A percentile compares a stretch with the other conserved stretches of the same genome.
Evolutionary conservation across 2,113 vertebrate genomes (phyloP).

Genomic region (Abramis brama): DNA sequence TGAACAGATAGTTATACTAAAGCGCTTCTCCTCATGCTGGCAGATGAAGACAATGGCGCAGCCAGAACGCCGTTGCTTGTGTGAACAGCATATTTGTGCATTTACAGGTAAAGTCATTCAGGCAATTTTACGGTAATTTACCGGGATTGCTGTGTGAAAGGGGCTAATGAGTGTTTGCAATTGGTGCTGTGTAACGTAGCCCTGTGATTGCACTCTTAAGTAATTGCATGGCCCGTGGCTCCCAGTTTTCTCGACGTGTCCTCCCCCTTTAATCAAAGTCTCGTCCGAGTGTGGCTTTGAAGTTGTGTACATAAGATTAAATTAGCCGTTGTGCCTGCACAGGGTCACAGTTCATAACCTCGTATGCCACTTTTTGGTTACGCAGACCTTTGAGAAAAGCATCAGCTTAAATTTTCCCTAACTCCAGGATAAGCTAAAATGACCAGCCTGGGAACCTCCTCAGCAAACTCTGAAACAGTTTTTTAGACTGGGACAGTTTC

Average conservation of each 20-base stretch:
- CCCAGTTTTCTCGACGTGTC: not conserved
- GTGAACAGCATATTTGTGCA: too few species aligned
- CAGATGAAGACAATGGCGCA: too few species aligned
- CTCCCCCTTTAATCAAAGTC: not conserved
- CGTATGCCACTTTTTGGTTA: too few species aligned
- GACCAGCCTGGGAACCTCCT: not conserved
- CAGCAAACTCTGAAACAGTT: not conserved
- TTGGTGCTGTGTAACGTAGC: not conserved
- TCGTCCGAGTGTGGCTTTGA: conserved; percentile 17
- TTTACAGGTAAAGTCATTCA: not conserved
- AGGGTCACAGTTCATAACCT: not conserved
- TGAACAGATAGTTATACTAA: too few species aligned
- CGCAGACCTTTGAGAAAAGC: too few species aligned
- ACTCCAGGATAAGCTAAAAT: not conserved
- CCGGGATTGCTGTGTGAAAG: too few species aligned
- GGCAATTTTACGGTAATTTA: too few species aligned
- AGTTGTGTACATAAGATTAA: conserved; percentile 7
- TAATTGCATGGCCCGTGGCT: not conserved
- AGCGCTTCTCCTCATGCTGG: too few species aligned
- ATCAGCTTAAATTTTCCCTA: too few species aligned
- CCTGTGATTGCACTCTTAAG: not conserved
- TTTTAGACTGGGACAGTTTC: not conserved
- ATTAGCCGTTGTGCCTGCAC: conserved; percentile 2
- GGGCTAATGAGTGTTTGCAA: not conserved
- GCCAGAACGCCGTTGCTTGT: too few species aligned